Percentiles rank a stretch among this genome's conserved stretches.
phyloP scores from a whole-genome alignment of 2,113 vertebrate species.

The Tetraodon nigroviridis region DNA sequence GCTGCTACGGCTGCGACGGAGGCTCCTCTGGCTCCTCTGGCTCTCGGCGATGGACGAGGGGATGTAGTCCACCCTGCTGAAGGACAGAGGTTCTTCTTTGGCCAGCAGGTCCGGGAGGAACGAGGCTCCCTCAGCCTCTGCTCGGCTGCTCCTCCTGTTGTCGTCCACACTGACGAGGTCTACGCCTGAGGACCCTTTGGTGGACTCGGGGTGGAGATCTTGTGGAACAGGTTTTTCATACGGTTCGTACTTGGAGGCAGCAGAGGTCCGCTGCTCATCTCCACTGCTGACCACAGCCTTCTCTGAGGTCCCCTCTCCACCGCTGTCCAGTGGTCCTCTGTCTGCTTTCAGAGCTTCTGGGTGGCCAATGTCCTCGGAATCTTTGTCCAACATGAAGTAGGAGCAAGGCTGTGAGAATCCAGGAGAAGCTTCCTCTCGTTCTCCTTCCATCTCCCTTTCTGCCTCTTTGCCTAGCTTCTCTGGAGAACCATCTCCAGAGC shows the following conservation, averaged over 20 bases:
- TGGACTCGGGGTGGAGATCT: conserved; percentile 43
- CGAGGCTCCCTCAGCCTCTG: conserved; percentile 49
- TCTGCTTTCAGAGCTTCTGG: conserved; percentile 18
- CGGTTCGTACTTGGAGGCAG: conserved; percentile 71
- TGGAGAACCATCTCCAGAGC: conserved; percentile 8
- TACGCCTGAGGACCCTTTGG: conserved; percentile 46
- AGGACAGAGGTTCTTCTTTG: conserved; percentile 68
- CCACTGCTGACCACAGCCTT: conserved; percentile 13
- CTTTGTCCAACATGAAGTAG: conserved; percentile 60
- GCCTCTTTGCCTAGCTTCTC: conserved; percentile 67
- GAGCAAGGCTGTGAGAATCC: conserved; percentile 60
- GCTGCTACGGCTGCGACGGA: conserved; percentile 53
- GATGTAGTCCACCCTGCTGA: conserved; percentile 60
- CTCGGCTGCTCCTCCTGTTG: conserved; percentile 61
- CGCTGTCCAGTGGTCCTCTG: conserved; percentile 13
- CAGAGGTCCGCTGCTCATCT: conserved; percentile 51
- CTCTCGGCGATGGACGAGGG: conserved; percentile 57
- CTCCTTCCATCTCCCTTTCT: conserved; percentile 71
- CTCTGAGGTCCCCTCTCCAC: conserved; percentile 21
- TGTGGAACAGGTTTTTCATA: conserved; percentile 71
- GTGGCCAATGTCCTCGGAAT: conserved; percentile 26
- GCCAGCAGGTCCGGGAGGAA: conserved; percentile 61
- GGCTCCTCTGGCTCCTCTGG: conserved; percentile 53
- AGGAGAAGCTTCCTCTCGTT: conserved; percentile 71
- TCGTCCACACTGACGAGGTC: conserved; percentile 53